phyloP scores from a whole-genome alignment of 2,888 invertebrate species.

The Drosophila percnosoma region DNA sequence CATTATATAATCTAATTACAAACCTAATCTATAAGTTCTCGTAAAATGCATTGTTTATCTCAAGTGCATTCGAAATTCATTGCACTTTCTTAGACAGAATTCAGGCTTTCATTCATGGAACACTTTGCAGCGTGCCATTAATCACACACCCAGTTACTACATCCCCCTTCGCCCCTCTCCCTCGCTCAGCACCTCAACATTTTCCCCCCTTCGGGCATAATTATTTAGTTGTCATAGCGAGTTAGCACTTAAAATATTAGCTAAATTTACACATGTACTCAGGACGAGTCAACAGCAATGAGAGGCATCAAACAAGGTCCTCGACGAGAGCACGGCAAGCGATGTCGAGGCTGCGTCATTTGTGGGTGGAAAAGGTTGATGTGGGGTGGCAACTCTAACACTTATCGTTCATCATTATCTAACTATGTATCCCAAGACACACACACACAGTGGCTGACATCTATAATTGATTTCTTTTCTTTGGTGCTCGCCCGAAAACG shows the following conservation, averaged over 20 bases:
- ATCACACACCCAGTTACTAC: conserved; percentile 49
- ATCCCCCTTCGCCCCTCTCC: not conserved
- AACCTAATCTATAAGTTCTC: not conserved
- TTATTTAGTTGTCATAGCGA: conserved; percentile 69
- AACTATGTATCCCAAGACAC: conserved; percentile 52
- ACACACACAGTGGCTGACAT: conserved; percentile 14
- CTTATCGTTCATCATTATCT: conserved; percentile 80
- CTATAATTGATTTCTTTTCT: conserved; percentile 73
- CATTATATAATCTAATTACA: not conserved
- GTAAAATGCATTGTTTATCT: not conserved
- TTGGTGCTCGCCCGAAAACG: conserved; percentile 28
- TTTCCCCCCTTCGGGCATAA: conserved; percentile 17
- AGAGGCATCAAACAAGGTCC: conserved; percentile 30
- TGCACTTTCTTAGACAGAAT: not conserved
- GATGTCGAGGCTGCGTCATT: conserved; percentile 10
- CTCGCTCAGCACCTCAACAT: not conserved
- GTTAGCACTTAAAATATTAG: conserved; percentile 78
- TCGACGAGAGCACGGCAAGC: conserved; percentile 3
- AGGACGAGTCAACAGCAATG: conserved; percentile 55
- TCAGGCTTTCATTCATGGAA: conserved; percentile 12
- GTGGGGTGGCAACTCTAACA: conserved; percentile 70
- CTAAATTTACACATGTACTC: conserved; percentile 79
- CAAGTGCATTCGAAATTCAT: conserved; percentile 17
- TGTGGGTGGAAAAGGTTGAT: conserved; percentile 10
- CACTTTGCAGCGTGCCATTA: conserved; percentile 55